phyloP scores from a whole-genome alignment of 2,113 vertebrate species.

The Cheirogaleus medius region DNA sequence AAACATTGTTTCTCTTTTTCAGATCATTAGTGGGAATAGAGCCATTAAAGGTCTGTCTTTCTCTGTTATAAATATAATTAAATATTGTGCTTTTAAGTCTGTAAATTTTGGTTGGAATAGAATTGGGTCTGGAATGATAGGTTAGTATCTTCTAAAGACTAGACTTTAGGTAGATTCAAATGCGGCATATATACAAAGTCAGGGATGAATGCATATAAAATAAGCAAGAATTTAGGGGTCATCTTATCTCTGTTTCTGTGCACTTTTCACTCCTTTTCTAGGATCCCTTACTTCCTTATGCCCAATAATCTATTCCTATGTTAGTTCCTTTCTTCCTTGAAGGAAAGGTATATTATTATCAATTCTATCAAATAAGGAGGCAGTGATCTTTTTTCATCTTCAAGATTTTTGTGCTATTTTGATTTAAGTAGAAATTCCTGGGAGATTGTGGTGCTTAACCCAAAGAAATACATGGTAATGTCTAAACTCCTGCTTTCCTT shows the following conservation, averaged over 20 bases:
- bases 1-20: constrained; percentile 13
- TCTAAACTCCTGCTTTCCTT: not conserved
- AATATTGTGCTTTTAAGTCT: constrained; percentile 14
- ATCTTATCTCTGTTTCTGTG: not conserved
- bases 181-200: not conserved
- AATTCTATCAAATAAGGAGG: not conserved
- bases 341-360: not conserved
- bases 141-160: not conserved
- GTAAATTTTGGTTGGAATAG: not conserved
- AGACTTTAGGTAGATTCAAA: not conserved
- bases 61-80: constrained; percentile 26
- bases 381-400: not conserved
- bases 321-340: not conserved
- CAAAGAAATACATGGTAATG: not conserved
- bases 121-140: not conserved
- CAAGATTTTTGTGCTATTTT: not conserved
- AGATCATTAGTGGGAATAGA: constrained; percentile 17
- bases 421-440: not conserved
- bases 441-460: not conserved
- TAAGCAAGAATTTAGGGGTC: not conserved
- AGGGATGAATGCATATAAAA: not conserved
- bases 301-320: not conserved
- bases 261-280: not conserved
- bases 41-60: not conserved
- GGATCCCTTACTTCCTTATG: not conserved